Percentiles rank a stretch among this genome's conserved stretches.
phyloP scores from a whole-genome alignment of 2,888 invertebrate species.

The Stictocephala bisonia region DNA sequence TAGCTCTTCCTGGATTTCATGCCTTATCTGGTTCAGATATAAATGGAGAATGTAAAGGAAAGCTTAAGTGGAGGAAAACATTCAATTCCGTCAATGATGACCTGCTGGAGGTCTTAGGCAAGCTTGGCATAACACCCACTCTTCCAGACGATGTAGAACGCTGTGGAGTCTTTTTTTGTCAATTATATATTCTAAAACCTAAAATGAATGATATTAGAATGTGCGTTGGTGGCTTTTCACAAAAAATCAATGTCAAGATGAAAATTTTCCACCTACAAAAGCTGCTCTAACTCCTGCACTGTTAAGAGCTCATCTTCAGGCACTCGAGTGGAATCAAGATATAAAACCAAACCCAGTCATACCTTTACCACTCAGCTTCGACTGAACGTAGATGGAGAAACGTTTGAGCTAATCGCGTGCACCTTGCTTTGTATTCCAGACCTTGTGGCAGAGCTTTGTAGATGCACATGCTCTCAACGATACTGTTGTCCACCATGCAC shows the following conservation, averaged over 20 bases:
- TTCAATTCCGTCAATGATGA: neutral
- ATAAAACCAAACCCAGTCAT: neutral
- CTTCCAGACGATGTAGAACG: neutral
- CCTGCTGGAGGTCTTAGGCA: neutral
- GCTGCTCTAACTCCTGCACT: neutral
- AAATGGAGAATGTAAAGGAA: neutral
- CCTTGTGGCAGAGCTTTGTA: neutral
- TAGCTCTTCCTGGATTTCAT: neutral
- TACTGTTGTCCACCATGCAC: too few species aligned
- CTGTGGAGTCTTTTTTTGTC: neutral
- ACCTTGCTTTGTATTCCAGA: too few species aligned
- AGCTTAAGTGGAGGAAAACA: too few species aligned
- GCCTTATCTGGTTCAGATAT: neutral
- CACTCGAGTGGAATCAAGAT: too few species aligned
- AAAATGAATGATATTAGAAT: neutral
- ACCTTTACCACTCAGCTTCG: neutral
- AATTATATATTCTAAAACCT: neutral
- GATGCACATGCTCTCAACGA: neutral
- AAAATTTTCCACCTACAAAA: neutral
- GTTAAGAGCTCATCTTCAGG: neutral
- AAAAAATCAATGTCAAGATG: neutral
- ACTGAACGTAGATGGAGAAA: neutral
- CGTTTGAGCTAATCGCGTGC: neutral
- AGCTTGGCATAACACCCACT: neutral
- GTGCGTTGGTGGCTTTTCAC: neutral